Evolutionary conservation across 2,888 invertebrate genomes (phyloP), one percentile per base, ranked within the genome.

Genomic region (Carterocephalus palaemon): DNA sequence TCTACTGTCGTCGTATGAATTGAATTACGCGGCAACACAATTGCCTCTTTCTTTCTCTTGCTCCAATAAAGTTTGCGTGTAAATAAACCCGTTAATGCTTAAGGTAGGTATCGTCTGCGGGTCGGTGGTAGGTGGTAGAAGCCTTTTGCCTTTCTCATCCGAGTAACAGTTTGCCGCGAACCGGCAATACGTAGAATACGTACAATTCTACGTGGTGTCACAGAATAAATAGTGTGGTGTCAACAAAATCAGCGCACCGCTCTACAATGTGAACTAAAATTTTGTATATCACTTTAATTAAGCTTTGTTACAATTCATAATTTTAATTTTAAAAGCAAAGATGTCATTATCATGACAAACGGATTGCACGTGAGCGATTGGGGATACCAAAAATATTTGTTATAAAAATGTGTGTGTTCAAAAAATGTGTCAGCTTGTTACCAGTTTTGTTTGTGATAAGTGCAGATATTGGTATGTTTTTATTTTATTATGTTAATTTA

Each of bases 151-250:
- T 42, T 42, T 42, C 41, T 33, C 41, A 20, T 33, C 26, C 10
- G 12, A 42, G 42, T 42, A 42, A 42, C 42, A 42, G 42, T 42
- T 34, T 28, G 22, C 28, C 15, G 20, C 28, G 28, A 34, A 28
- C 28, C 3, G 4, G 28, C 24, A 12, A 2, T 39, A 33, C 23
- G 10, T n/a, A n/a, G n/a, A n/a, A n/a, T n/a, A n/a, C n/a, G n/a
- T n/a, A n/a, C n/a, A n/a, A n/a, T n/a, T n/a, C n/a, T n/a, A n/a
- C n/a, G n/a, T n/a, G n/a, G n/a, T n/a, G n/a, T n/a, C n/a, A n/a
- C n/a, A n/a, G n/a, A n/a, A n/a, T n/a, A 22, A 32, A 17, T 19
- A 13, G 12, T 16, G 8, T n/a, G 41, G 17, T 20, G 33, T 16
- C 10, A 32, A 19, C 4, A 6, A 26, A 22, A 20, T 33, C 7